Percentiles rank a stretch among this genome's conserved stretches.
phyloP scores from a whole-genome alignment of 1,140 invertebrate species.

The Drosophila lini region DNA sequence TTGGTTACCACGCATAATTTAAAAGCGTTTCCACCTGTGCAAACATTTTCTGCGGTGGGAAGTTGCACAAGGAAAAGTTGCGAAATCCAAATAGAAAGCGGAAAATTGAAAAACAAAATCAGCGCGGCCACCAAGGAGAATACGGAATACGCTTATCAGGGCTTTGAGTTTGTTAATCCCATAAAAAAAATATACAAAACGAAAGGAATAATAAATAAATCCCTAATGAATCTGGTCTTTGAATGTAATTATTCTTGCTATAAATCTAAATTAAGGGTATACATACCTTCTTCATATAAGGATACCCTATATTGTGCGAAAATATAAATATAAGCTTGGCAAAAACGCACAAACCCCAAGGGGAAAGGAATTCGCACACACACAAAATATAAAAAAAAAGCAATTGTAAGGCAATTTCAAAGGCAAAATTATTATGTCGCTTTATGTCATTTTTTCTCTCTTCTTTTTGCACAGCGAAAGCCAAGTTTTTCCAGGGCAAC shows the following conservation, averaged over 20 bases:
- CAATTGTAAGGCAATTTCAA: conserved; percentile 82
- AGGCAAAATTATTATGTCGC: conserved; percentile 81
- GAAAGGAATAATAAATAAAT: conserved; percentile 8
- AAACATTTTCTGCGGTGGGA: conserved; percentile 37
- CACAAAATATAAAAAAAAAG: conserved; percentile 48
- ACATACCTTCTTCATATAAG: neutral
- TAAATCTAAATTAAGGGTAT: conserved; percentile 18
- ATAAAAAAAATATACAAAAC: neutral
- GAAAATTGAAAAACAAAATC: conserved; percentile 39
- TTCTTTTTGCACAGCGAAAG: conserved; percentile 20
- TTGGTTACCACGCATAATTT: conserved; percentile 50
- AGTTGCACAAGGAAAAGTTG: conserved; percentile 41
- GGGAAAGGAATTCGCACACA: conserved; percentile 42
- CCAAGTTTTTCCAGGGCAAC: conserved; percentile 48
- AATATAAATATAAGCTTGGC: conserved; percentile 60
- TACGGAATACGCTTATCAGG: conserved; percentile 27
- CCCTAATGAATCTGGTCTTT: conserved; percentile 1
- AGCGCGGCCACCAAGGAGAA: neutral
- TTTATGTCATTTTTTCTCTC: conserved; percentile 72
- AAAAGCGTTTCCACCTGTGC: conserved; percentile 48
- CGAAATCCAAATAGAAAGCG: conserved; percentile 32
- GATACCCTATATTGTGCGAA: conserved; percentile 11
- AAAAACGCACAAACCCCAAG: conserved; percentile 11
- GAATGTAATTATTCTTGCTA: conserved; percentile 4
- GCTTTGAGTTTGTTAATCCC: neutral